Base-by-base conservation (phyloP, 2,888 invertebrate species). In the Cantharis rufa region DNA sequence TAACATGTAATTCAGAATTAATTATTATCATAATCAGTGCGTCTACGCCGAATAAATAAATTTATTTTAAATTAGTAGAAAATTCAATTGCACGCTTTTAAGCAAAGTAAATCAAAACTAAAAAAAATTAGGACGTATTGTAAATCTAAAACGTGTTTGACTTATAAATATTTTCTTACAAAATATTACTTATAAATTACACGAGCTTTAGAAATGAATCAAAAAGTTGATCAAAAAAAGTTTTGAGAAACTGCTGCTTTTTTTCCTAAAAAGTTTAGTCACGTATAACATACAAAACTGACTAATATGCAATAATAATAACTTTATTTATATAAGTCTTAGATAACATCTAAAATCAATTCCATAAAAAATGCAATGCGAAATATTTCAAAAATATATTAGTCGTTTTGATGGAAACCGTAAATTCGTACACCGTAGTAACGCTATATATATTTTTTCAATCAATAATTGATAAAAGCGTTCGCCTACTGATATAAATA, bases 181-280 rank as follows among this genome's bases (percentile, higher is more conserved):
- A 70, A 75, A 71, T 82, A 83, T 82, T 83, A 83, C 82, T 83
- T 81, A 81, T 82, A 80, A 81, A 81, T 83, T 83, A 82, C 82
- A 81, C 80, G 80, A 79, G 78, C 78, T 80, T 82, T 82, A 83
- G 82, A 82, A 82, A 81, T 83, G 82, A 82, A 83, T 82, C 82
- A 83, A 81, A 81, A 82, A 82, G 82, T 82, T 80, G 82, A 83
- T 83, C 81, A 80, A 76, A 71, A 5, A 73, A 82, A 82, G 82
- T 77, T 82, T 82, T 81, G 81, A 82, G 81, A 83, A 83, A 83
- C 82, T 81, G 82, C 82, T 81, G 82, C 48, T n/a, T 48, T 83
- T 16, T 82, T 82, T 81, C 79, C 75, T 77, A 71, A 74, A 64
- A 81, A 82, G 77, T 81, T 82, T 76, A 70, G 70, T 69, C 76